Evolutionary conservation across 2,888 invertebrate genomes (phyloP).

Genomic region (Lymantria monacha): DNA sequence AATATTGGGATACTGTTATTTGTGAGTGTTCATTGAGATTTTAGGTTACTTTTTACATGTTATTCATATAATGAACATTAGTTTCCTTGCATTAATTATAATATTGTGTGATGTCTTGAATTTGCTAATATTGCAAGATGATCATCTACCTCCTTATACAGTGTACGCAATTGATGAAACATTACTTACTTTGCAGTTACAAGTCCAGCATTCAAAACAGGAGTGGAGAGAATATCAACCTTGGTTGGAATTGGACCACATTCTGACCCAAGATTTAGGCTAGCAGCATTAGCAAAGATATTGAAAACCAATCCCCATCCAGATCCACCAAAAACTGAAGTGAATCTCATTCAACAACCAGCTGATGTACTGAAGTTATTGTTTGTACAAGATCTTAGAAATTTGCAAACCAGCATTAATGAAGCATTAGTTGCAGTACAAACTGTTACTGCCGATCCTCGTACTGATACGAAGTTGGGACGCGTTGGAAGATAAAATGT

Average conservation of each 20-base stretch:
- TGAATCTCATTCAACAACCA: constrained; percentile 58
- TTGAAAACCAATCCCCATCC: constrained; percentile 92
- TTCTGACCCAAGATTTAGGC: constrained; percentile 62
- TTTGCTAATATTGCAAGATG: too few species aligned
- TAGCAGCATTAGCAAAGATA: constrained; percentile 86
- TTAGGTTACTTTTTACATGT: too few species aligned
- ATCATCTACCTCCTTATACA: too few species aligned
- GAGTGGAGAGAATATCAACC: constrained; percentile 89
- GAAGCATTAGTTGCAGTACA: constrained; percentile 97
- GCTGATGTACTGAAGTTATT: constrained; percentile 88
- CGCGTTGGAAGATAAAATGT: constrained; percentile 88
- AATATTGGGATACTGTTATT: too few species aligned
- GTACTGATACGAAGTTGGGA: constrained; percentile 96
- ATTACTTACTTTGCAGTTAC: constrained; percentile 83
- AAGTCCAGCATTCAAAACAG: constrained; percentile 90
- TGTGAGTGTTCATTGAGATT: too few species aligned
- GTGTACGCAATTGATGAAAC: background rate
- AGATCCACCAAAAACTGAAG: constrained; percentile 66
- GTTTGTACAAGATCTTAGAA: constrained; percentile 91
- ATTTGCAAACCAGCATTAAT: constrained; percentile 96
- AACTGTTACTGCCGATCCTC: constrained; percentile 96
- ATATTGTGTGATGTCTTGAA: too few species aligned
- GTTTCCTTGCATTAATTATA: too few species aligned
- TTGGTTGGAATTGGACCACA: constrained; percentile 78
- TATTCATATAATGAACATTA: too few species aligned